A percentile compares a stretch with the other conserved stretches of the same genome.
Evolutionary conservation across 2,113 vertebrate species (phyloP).

Genomic region (Gila orcuttii): DNA sequence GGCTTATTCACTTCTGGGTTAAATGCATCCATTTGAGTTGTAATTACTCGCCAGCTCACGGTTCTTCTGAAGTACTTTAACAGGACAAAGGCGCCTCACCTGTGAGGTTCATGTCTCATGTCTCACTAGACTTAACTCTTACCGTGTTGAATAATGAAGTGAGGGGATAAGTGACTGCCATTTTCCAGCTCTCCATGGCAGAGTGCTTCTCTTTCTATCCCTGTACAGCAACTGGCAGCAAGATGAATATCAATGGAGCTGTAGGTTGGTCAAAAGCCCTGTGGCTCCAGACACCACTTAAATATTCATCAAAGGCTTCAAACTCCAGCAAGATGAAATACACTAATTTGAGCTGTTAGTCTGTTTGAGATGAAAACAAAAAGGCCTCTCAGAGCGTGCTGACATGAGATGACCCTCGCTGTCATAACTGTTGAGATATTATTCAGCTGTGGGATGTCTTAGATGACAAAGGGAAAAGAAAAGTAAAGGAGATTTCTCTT

Average conservation of each 20-base stretch:
- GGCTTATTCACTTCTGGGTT: constrained; percentile 16
- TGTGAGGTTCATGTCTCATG: constrained; percentile 10
- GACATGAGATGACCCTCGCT: constrained; percentile 45
- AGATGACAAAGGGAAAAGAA: neutral
- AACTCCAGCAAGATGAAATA: constrained; percentile 45
- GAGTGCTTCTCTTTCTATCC: constrained; percentile 11
- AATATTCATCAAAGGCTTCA: constrained; percentile 49
- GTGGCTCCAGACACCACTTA: constrained; percentile 48
- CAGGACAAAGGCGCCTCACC: constrained; percentile 3
- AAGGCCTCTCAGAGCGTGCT: constrained; percentile 40
- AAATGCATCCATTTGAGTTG: constrained; percentile 1
- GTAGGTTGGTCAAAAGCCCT: constrained; percentile 37
- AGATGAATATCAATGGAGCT: constrained; percentile 16
- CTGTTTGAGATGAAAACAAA: constrained; percentile 58
- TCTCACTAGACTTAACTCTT: neutral
- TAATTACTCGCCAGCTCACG: constrained; percentile 3
- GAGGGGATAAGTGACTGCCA: constrained; percentile 6
- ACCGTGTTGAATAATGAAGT: constrained; percentile 14
- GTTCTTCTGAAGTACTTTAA: constrained; percentile 11
- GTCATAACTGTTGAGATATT: constrained; percentile 47
- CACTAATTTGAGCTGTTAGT: constrained; percentile 52
- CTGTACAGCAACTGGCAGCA: neutral
- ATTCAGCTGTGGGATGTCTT: constrained; percentile 37
- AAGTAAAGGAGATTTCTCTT: constrained; percentile 3
- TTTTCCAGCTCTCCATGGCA: neutral